A percentile compares a stretch with the other conserved stretches of the same genome.
These are phyloP conservation scores for Halcyon leucocephala DNA, from an alignment of 2,797 vertebrate species.

Conservation along the genomic window DNA sequence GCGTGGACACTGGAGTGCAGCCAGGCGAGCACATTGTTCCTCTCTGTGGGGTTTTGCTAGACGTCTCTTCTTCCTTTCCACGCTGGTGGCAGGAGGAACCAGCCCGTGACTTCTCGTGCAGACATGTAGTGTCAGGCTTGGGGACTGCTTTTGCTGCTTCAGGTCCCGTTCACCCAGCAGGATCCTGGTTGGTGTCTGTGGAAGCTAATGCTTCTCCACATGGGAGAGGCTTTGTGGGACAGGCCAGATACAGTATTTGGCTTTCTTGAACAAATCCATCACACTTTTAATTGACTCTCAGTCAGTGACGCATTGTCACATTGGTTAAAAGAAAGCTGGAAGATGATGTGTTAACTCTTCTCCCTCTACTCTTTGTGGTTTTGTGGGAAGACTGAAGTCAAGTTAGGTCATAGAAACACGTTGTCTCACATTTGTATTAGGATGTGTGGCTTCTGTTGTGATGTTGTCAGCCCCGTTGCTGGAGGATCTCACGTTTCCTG, in stretches of 20 bases:
- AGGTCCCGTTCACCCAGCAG: not conserved
- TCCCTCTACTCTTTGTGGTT: conserved; percentile 40
- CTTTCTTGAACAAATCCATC: not conserved
- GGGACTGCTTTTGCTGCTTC: not conserved
- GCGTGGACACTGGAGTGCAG: not conserved
- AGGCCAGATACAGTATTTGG: not conserved
- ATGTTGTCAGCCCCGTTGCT: not conserved
- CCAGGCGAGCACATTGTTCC: not conserved
- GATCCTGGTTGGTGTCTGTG: not conserved
- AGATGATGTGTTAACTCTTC: conserved; percentile 25
- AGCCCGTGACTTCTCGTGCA: fast-evolving
- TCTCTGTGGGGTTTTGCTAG: not conserved
- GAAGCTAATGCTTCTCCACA: not conserved
- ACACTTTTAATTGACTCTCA: not conserved
- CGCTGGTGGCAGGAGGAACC: not conserved
- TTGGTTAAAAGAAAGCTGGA: not conserved
- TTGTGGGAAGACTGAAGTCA: conserved; percentile 47
- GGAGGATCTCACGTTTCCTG: conserved; percentile 13
- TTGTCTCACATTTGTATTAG: conserved; percentile 21
- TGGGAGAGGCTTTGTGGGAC: not conserved
- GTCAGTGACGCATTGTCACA: not conserved
- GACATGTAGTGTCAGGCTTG: not conserved
- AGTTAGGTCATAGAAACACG: not conserved
- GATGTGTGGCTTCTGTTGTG: not conserved
- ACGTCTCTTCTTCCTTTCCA: not conserved